Base-by-base conservation (phyloP, 2,113 vertebrate species). In the Circaetus cinerascens region DNA sequence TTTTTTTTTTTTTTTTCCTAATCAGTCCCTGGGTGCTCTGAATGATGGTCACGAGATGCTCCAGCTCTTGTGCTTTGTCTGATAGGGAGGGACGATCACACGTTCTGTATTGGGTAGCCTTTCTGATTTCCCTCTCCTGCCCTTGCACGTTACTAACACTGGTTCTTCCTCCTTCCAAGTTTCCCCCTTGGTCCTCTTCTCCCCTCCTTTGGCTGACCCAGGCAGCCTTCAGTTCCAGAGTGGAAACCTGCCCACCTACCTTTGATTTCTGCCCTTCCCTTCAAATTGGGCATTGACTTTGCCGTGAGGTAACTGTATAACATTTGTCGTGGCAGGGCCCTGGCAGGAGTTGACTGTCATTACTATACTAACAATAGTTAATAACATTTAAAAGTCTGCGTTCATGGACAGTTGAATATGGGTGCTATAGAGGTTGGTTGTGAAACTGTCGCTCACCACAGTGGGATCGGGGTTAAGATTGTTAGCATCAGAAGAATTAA, bases 91-190 rank as follows among this genome's bases (percentile, higher is more conserved):
- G 32, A 25, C 1, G 3, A 38, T 29, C 9, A 7, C 5, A 0
- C 0, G 5, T 20, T 30, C 23, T 40, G 14, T 22, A 8, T 3
- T 15, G 25, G 6, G 59, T 10, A 29, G 43, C 22, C 27, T 43
- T 69, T 36, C 43, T 43, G 63, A 48, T 38, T 30, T 50, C 32
- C 29, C 36, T 43, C 36, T 51, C 19, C 23, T 25, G 81, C 57
- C 13, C 32, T 43, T 2, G 1, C 21, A 13, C 3, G 2, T 22
- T 36, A 20, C 21, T 22, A 0, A 21, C 5, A 2, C 10, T 19
- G 9, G 9, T 23, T 22, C 17, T 50, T 19, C 43, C 15, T 77
- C 16, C 13, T 12, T 29, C 32, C 22, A 4, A 38, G 15, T 56
- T 56, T 7, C 7, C 13, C 13, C 20, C 20, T n/a, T 22, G 18